Conservation (phyloP, 2,113 vertebrate species). For the Brienomyrus brachyistius region DNA sequence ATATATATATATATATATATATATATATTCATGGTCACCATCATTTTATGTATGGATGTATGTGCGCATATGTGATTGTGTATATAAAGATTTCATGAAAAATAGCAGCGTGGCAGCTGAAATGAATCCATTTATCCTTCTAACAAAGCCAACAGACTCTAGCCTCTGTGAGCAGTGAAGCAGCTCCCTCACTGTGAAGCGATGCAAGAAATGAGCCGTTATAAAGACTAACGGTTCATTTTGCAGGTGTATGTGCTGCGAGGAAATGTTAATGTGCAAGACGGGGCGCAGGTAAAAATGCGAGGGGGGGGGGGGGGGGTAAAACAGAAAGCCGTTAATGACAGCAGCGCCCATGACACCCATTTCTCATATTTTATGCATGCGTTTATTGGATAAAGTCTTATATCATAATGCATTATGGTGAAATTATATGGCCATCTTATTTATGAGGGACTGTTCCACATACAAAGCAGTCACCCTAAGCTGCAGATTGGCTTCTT, state of each 20-base stretch:
- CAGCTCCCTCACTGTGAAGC: background rate
- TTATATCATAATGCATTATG: slow-evolving; percentile 12
- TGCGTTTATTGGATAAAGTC: slow-evolving; percentile 29
- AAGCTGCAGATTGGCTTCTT: background rate
- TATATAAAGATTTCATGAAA: background rate
- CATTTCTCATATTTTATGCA: slow-evolving; percentile 38
- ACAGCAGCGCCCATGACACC: slow-evolving; percentile 17
- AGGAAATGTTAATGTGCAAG: slow-evolving; percentile 30
- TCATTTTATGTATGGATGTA: background rate
- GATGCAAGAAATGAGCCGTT: slow-evolving; percentile 29
- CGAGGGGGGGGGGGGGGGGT: background rate
- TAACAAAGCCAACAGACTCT: slow-evolving; percentile 22
- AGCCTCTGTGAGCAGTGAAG: slow-evolving; percentile 13
- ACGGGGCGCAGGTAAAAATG: background rate
- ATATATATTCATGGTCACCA: too few relatives aligned
- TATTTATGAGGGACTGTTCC: background rate
- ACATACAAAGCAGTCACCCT: background rate
- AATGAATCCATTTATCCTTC: slow-evolving; percentile 27
- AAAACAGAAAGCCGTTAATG: background rate
- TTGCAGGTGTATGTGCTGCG: slow-evolving; percentile 33
- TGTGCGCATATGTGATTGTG: background rate
- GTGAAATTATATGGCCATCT: background rate
- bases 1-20: too few relatives aligned
- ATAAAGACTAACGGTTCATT: slow-evolving; percentile 46
- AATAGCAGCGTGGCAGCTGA: slow-evolving; percentile 18